Conservation (phyloP, 2,888 invertebrate species). For the Hirtodrosophila cameraria region DNA sequence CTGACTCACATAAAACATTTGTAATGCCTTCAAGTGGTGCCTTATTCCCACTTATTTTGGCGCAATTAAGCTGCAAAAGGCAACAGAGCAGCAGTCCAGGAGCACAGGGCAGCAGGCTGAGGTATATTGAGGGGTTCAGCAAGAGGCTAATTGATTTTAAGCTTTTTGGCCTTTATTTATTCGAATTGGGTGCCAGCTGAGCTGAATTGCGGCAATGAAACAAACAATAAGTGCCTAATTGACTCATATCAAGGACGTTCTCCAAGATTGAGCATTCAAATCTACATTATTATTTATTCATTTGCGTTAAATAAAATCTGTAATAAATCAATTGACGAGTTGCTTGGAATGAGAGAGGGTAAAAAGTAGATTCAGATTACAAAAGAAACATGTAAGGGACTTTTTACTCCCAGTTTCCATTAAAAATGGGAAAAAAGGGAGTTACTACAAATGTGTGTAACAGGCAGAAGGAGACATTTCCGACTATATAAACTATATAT, state of each 20-base stretch:
- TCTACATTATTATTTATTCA: constrained; percentile 7
- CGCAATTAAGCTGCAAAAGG: constrained; percentile 63
- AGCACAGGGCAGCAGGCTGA: not conserved
- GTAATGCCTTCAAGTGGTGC: constrained; percentile 38
- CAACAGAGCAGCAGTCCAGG: constrained; percentile 14
- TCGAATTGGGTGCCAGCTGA: constrained; percentile 35
- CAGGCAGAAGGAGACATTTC: no score
- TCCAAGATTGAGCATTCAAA: constrained; percentile 16
- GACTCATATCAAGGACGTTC: constrained; percentile 29
- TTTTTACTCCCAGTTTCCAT: no score
- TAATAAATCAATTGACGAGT: not conserved
- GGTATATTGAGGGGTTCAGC: constrained; percentile 47
- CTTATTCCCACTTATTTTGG: constrained; percentile 52
- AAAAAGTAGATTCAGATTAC: no score
- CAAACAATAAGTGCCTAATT: constrained; percentile 39
- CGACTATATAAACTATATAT: no score
- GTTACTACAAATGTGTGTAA: no score
- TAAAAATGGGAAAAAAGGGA: no score
- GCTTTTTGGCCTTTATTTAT: constrained; percentile 55
- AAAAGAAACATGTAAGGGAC: no score
- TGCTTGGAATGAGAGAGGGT: not conserved
- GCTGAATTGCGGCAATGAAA: constrained; percentile 30
- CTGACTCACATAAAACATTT: constrained; percentile 61
- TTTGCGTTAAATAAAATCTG: constrained; percentile 12
- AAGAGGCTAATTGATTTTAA: constrained; percentile 70